These are phyloP conservation scores for Benitochromis conjunctus DNA, from an alignment of 2,113 vertebrate species.

Conservation along the genomic window DNA sequence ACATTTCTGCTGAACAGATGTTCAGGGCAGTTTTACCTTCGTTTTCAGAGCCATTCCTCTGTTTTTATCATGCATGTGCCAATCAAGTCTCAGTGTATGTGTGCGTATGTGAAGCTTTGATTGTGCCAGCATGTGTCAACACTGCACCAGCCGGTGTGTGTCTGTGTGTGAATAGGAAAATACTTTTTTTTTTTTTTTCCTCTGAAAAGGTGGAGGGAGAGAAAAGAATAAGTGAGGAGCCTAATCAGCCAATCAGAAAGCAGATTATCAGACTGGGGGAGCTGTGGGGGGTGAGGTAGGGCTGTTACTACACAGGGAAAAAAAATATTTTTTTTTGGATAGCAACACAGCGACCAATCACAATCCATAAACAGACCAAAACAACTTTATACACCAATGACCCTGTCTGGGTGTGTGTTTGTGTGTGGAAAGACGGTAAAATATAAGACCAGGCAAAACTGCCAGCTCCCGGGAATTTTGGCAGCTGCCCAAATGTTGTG, in stretches of 20 bases:
- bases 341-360: constrained; percentile 76
- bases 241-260: constrained; percentile 73
- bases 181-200: not conserved
- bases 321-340: constrained; percentile 51
- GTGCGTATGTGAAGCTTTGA: constrained; percentile 12
- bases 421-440: constrained; percentile 7
- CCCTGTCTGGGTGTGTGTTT: constrained; percentile 40
- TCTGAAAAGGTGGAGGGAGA: constrained; percentile 48
- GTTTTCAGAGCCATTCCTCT: not conserved
- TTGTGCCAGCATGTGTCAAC: constrained; percentile 46
- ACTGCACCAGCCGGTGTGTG: constrained; percentile 8
- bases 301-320: constrained; percentile 56
- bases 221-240: constrained; percentile 31
- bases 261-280: constrained; percentile 38
- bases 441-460: constrained; percentile 55
- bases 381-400: constrained; percentile 73
- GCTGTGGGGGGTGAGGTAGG: constrained; percentile 37
- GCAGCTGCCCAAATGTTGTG: constrained; percentile 48
- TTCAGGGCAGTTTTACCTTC: not conserved
- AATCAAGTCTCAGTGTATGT: constrained; percentile 2
- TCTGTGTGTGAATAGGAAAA: constrained; percentile 36
- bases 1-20: not conserved
- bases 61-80: not conserved
- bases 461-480: constrained; percentile 60
- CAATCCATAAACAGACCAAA: constrained; percentile 69